phyloP scores from a whole-genome alignment of 2,888 invertebrate species.

The Lycophotia porphyrea region DNA sequence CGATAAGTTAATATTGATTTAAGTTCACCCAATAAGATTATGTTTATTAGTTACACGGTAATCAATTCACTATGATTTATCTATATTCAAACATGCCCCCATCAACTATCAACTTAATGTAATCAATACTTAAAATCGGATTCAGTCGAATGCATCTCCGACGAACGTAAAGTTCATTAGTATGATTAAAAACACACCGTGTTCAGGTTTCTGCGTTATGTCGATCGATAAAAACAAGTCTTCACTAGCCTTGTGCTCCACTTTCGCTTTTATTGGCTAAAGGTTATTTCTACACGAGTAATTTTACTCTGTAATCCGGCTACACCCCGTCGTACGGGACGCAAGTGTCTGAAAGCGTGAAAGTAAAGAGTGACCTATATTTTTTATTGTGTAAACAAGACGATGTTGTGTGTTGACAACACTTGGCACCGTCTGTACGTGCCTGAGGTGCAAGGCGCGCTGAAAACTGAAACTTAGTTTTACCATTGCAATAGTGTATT shows the following conservation, averaged over 20 bases:
- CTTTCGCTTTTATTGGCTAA: conserved; percentile 79
- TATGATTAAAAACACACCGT: conserved; percentile 64
- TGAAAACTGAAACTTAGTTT: conserved; percentile 39
- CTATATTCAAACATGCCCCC: not conserved
- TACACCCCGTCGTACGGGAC: conserved; percentile 53
- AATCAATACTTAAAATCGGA: conserved; percentile 18
- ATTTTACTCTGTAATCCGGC: conserved; percentile 61
- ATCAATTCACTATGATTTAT: conserved; percentile 27
- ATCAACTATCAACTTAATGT: conserved; percentile 12
- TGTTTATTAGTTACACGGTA: conserved; percentile 1
- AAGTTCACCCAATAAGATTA: conserved; percentile 5
- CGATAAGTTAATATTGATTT: not conserved
- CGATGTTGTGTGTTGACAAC: conserved; percentile 56
- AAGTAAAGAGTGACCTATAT: conserved; percentile 66
- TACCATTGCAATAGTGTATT: conserved; percentile 17
- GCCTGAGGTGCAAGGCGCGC: conserved; percentile 6
- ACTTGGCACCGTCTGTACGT: conserved; percentile 57
- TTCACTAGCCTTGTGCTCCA: conserved; percentile 77
- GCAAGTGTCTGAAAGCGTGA: conserved; percentile 56
- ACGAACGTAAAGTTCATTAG: conserved; percentile 52
- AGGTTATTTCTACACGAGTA: conserved; percentile 73
- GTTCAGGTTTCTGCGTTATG: conserved; percentile 68
- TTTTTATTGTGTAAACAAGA: conserved; percentile 66
- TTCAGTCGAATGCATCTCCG: conserved; percentile 38
- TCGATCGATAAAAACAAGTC: conserved; percentile 75